Evolutionary conservation across 1,140 invertebrate species (phyloP).

Genomic region (Diorhabda carinulata): DNA sequence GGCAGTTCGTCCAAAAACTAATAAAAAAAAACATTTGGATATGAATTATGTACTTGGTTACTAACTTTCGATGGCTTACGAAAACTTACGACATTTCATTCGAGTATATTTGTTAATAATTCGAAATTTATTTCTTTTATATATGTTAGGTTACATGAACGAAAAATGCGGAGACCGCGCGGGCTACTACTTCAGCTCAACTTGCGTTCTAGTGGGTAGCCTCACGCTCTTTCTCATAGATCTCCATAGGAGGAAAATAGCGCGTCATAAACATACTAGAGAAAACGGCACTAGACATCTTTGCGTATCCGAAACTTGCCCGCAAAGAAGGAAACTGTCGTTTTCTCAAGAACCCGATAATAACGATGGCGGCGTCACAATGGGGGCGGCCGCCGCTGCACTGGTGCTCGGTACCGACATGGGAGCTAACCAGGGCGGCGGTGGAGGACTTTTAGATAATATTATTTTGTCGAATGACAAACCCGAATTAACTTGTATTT

Average conservation of each 20-base stretch:
- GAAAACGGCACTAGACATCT: conserved; percentile 56
- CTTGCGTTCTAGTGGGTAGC: conserved; percentile 70
- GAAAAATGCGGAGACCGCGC: conserved; percentile 67
- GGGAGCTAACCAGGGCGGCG: conserved; percentile 38
- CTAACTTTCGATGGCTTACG: no score
- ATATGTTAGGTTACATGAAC: conserved; percentile 69
- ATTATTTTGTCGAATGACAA: conserved; percentile 50
- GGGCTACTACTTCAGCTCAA: conserved; percentile 79
- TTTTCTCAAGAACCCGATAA: conserved; percentile 59
- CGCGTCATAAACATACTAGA: conserved; percentile 62
- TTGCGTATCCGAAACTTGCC: conserved; percentile 57
- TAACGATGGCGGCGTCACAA: conserved; percentile 49
- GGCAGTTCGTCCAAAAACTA: no score
- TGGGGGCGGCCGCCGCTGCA: conserved; percentile 50
- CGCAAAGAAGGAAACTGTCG: conserved; percentile 55
- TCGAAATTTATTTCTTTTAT: conserved; percentile 18
- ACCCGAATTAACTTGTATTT: conserved; percentile 80
- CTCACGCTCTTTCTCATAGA: conserved; percentile 76
- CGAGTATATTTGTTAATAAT: no score
- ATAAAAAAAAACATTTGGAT: no score
- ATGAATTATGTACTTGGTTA: no score
- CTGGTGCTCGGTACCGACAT: conserved; percentile 55
- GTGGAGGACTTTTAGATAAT: conserved; percentile 37
- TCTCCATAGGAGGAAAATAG: conserved; percentile 66
- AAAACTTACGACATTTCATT: no score